Evolutionary conservation across 2,113 vertebrate genomes (phyloP).

Genomic region (Ictalurus punctatus): DNA sequence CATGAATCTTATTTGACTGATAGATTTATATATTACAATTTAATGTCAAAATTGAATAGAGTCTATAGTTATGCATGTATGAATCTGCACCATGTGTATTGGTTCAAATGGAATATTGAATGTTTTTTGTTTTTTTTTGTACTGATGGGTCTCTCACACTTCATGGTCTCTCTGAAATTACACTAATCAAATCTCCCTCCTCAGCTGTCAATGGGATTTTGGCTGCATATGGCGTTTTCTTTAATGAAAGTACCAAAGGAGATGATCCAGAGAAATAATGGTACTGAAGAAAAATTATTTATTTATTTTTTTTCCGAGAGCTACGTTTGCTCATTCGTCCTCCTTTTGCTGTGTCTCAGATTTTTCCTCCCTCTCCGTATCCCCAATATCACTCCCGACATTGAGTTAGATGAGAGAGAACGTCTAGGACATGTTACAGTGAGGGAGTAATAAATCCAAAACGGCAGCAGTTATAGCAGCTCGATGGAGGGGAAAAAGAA

Average conservation of each 20-base stretch:
- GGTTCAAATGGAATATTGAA: slow-evolving; percentile 13
- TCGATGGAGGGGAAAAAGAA: slow-evolving; percentile 64
- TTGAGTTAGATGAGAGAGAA: slow-evolving; percentile 65
- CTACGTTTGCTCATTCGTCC: not conserved
- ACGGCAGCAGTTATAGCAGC: slow-evolving; percentile 64
- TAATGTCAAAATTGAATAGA: not conserved
- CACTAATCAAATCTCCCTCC: not conserved
- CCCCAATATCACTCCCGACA: slow-evolving; percentile 39
- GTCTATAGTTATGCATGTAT: not conserved
- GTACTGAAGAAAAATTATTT: not conserved
- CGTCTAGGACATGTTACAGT: slow-evolving; percentile 55
- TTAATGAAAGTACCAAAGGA: not conserved
- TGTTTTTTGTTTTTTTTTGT: not conserved
- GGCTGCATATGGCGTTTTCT: not conserved
- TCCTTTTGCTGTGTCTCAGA: not conserved
- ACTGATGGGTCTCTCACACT: slow-evolving; percentile 23
- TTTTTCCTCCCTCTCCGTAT: not conserved
- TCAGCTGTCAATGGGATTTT: not conserved
- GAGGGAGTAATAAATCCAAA: slow-evolving; percentile 66
- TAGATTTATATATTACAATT: not conserved
- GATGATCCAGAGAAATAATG: not conserved
- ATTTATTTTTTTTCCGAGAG: not conserved
- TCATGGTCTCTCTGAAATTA: slow-evolving; percentile 14
- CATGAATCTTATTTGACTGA: slow-evolving; percentile 21
- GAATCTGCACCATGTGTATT: not conserved